Conservation (phyloP, 2,113 vertebrate species). For the Mystacornis crossleyi region DNA sequence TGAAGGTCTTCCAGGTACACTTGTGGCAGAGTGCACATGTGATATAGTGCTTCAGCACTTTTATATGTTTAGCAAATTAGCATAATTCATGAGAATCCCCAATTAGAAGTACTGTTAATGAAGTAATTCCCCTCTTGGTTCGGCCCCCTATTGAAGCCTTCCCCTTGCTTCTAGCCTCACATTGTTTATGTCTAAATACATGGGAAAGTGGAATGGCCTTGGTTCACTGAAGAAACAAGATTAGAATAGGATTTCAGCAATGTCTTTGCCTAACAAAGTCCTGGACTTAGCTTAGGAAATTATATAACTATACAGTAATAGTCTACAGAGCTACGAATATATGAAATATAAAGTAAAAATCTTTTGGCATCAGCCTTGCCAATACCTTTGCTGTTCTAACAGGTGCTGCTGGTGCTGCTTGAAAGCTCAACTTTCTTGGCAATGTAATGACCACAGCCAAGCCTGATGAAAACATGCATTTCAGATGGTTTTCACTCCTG, state of each 20-base stretch:
- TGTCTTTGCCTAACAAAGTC: background rate
- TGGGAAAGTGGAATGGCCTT: background rate
- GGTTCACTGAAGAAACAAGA: background rate
- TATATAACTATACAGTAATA: background rate
- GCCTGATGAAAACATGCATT: background rate
- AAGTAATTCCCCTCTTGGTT: background rate
- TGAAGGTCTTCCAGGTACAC: background rate
- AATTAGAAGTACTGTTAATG: background rate
- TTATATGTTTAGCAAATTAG: background rate
- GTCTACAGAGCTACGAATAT: too few relatives aligned
- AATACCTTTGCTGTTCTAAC: background rate
- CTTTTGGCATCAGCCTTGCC: background rate
- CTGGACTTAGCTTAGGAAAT: background rate
- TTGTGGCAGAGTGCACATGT: background rate
- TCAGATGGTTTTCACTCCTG: background rate
- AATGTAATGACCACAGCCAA: background rate
- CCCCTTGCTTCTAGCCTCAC: background rate
- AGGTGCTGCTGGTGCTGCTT: background rate
- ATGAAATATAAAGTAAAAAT: background rate
- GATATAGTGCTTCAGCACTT: background rate
- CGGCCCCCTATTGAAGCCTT: background rate
- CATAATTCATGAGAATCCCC: background rate
- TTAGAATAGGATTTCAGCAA: background rate
- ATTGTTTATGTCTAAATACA: background rate
- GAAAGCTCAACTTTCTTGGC: background rate